These are phyloP conservation scores for Volucella bombylans DNA, from an alignment of 2,888 invertebrate genomes.

Conservation along the genomic window DNA sequence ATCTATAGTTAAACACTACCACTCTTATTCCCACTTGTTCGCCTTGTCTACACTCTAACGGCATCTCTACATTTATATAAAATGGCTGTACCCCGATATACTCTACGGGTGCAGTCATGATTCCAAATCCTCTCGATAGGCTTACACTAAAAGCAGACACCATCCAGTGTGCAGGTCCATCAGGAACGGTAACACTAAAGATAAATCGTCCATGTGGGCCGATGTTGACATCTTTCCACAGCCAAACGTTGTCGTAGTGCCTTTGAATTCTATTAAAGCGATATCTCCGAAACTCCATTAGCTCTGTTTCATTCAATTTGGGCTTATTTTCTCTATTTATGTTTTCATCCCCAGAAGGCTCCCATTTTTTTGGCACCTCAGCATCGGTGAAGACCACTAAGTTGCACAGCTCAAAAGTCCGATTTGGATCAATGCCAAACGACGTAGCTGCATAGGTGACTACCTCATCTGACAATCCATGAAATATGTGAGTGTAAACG, in stretches of 20 bases:
- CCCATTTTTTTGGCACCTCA: slow-evolving; percentile 86
- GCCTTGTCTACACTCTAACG: slow-evolving; percentile 89
- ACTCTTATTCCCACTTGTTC: slow-evolving; percentile 95
- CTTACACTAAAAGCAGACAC: slow-evolving; percentile 94
- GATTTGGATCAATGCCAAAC: slow-evolving; percentile 94
- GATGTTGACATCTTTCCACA: slow-evolving; percentile 95
- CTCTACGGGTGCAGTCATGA: slow-evolving; percentile 89
- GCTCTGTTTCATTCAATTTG: slow-evolving; percentile 85
- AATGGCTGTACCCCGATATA: slow-evolving; percentile 93
- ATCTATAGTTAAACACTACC: slow-evolving; percentile 95
- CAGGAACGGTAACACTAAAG: slow-evolving; percentile 90
- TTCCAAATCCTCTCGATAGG: slow-evolving; percentile 90
- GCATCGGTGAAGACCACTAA: slow-evolving; percentile 94
- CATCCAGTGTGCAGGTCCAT: slow-evolving; percentile 92
- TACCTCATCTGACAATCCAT: slow-evolving; percentile 89
- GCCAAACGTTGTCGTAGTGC: slow-evolving; percentile 95
- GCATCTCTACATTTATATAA: slow-evolving; percentile 95
- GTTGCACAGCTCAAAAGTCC: slow-evolving; percentile 93
- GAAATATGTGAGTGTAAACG: slow-evolving; percentile 90
- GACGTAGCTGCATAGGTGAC: slow-evolving; percentile 92
- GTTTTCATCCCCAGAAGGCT: slow-evolving; percentile 91
- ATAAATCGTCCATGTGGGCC: slow-evolving; percentile 93
- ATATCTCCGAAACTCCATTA: slow-evolving; percentile 87
- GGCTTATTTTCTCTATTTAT: slow-evolving; percentile 86
- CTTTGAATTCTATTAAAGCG: slow-evolving; percentile 92